phyloP scores from a whole-genome alignment of 2,888 invertebrate genomes.

The Lithophane leautieri region DNA sequence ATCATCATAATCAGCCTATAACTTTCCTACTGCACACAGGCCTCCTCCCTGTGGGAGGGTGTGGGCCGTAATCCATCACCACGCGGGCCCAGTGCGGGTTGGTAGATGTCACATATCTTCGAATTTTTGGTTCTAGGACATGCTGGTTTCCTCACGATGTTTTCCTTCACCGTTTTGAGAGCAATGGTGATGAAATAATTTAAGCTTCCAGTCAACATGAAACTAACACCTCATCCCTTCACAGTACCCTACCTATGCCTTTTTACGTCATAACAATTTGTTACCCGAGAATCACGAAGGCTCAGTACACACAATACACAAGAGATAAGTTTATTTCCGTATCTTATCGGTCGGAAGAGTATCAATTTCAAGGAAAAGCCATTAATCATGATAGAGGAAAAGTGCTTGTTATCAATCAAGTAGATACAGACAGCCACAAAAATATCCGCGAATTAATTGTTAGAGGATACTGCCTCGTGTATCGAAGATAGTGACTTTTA shows the following conservation, averaged over 20 bases:
- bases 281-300: conserved; percentile 24
- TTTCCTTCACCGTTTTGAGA: too few species aligned
- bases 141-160: too few species aligned
- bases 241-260: background rate
- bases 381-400: conserved; percentile 63
- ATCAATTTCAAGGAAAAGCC: conserved; percentile 58
- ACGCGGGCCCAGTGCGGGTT: too few species aligned
- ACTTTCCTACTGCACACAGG: too few species aligned
- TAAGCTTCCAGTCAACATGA: background rate
- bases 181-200: too few species aligned
- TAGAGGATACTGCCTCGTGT: conserved; percentile 35
- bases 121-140: too few species aligned
- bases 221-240: background rate
- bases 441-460: conserved; percentile 62
- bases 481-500: conserved; percentile 25
- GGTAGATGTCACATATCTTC: too few species aligned
- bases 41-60: too few species aligned
- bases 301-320: conserved; percentile 35
- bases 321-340: conserved; percentile 41
- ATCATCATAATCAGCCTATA: too few species aligned
- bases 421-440: conserved; percentile 29
- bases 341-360: conserved; percentile 54
- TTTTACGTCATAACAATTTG: conserved; percentile 42
- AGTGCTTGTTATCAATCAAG: conserved; percentile 62
- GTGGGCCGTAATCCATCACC: too few species aligned